phyloP scores from a whole-genome alignment of 2,888 invertebrate species.

The Euzophera pinguis region DNA sequence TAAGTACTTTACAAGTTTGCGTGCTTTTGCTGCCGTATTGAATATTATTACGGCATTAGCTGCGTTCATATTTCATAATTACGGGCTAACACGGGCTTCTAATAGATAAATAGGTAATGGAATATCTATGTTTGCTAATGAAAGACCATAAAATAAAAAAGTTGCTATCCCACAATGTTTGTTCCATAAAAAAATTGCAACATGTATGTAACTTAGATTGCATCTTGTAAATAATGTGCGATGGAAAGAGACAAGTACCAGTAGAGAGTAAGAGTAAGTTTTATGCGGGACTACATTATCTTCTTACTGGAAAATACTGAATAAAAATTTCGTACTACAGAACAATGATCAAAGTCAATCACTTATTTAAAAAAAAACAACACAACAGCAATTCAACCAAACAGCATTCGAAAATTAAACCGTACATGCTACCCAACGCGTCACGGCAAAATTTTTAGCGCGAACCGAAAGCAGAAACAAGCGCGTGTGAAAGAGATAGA shows the following conservation, averaged over 20 bases:
- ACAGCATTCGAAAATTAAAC: conserved; percentile 75
- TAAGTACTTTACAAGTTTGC: conserved; percentile 63
- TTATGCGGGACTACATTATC: too few species aligned
- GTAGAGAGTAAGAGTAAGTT: too few species aligned
- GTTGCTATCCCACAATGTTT: too few species aligned
- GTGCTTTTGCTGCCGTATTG: conserved; percentile 23
- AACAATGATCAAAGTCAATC: conserved; percentile 4
- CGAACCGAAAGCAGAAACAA: conserved; percentile 22
- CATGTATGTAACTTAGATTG: too few species aligned
- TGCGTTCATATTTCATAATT: conserved; percentile 17
- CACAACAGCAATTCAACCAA: conserved; percentile 61
- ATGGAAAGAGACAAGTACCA: too few species aligned
- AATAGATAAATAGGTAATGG: background rate
- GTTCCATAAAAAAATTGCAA: too few species aligned
- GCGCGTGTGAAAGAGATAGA: conserved; percentile 45
- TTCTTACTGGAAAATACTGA: too few species aligned
- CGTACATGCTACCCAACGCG: conserved; percentile 53
- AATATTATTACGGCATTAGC: conserved; percentile 23
- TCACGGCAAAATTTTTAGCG: conserved; percentile 58
- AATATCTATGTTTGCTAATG: background rate
- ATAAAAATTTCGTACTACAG: background rate
- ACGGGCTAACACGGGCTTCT: background rate
- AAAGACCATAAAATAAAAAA: background rate
- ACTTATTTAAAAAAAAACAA: conserved; percentile 32
- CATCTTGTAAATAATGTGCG: too few species aligned